These are phyloP conservation scores for Megaceryle torquata DNA, from an alignment of 2,113 vertebrate species.

Conservation along the genomic window DNA sequence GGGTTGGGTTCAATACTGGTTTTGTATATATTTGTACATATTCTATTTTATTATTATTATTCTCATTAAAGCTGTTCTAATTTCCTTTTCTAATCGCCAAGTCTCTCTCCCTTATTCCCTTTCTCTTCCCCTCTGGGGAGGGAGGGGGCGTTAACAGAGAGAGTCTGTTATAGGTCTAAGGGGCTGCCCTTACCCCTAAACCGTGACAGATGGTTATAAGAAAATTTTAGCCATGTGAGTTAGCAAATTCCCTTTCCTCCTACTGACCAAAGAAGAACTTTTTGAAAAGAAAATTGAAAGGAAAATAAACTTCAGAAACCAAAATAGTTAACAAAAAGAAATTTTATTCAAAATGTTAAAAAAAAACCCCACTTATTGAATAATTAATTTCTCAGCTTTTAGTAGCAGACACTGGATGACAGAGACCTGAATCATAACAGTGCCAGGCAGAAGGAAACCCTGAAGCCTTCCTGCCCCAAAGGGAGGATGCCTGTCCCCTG, in stretches of 20 bases:
- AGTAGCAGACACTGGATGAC: neutral
- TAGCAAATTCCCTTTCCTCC: neutral
- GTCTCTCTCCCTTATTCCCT: no score
- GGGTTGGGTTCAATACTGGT: no score
- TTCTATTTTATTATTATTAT: no score
- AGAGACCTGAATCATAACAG: neutral
- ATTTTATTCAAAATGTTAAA: neutral
- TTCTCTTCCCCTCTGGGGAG: no score
- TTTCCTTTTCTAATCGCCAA: no score
- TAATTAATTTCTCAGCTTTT: neutral
- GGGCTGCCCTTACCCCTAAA: no score
- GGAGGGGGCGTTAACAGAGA: no score
- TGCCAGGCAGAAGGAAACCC: neutral
- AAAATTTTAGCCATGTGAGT: neutral
- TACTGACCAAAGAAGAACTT: neutral
- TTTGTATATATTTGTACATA: no score
- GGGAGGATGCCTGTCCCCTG: accelerated
- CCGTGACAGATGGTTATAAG: neutral
- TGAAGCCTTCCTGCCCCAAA: neutral
- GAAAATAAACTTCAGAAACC: neutral
- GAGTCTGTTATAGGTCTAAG: no score
- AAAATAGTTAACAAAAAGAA: neutral
- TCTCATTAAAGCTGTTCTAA: no score
- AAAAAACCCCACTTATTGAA: neutral
- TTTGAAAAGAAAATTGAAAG: neutral